Conservation (phyloP, 1,140 invertebrate genomes). For the Drosophila triauraria region DNA sequence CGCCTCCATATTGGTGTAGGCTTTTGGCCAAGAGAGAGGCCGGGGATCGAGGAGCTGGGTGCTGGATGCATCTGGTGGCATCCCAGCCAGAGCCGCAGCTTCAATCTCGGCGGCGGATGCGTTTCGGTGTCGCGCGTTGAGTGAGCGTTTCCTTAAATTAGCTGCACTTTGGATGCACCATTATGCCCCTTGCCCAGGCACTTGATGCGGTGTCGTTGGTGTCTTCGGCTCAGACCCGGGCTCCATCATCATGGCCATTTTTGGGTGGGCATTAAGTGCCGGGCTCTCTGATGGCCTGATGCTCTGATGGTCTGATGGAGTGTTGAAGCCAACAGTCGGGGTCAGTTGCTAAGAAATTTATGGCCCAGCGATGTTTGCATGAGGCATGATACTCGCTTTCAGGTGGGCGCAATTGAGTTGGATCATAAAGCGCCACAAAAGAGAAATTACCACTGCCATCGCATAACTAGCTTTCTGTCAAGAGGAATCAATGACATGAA, state of each 20-base stretch:
- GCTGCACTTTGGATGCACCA: slow-evolving; percentile 75
- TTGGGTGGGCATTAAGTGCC: slow-evolving; percentile 79
- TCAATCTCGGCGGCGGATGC: slow-evolving; percentile 47
- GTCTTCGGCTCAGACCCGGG: slow-evolving; percentile 10
- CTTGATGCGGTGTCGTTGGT: slow-evolving; percentile 42
- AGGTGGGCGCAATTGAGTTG: slow-evolving; percentile 70
- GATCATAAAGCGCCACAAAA: slow-evolving; percentile 51
- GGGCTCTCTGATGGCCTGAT: slow-evolving; percentile 37
- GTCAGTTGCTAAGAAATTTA: slow-evolving; percentile 65
- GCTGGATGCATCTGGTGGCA: slow-evolving; percentile 14
- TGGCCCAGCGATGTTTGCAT: slow-evolving; percentile 48
- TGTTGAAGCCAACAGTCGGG: slow-evolving; percentile 67
- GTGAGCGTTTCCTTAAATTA: slow-evolving; percentile 80
- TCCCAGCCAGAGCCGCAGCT: slow-evolving; percentile 30
- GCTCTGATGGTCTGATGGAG: slow-evolving; percentile 64
- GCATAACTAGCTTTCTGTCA: slow-evolving; percentile 34
- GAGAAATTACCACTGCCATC: slow-evolving; percentile 55
- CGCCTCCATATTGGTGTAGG: slow-evolving; percentile 80
- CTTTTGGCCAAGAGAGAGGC: slow-evolving; percentile 36
- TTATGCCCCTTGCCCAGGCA: slow-evolving; percentile 43
- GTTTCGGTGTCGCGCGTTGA: slow-evolving; percentile 57
- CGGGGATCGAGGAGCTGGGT: neutral
- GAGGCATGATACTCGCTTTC: slow-evolving; percentile 58
- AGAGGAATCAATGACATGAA: slow-evolving; percentile 4
- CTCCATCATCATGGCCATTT: slow-evolving; percentile 67